A percentile compares a stretch with the other conserved stretches of the same genome.
These are phyloP conservation scores for Carcharodon carcharias DNA, from an alignment of 2,797 vertebrate species.

Conservation along the genomic window DNA sequence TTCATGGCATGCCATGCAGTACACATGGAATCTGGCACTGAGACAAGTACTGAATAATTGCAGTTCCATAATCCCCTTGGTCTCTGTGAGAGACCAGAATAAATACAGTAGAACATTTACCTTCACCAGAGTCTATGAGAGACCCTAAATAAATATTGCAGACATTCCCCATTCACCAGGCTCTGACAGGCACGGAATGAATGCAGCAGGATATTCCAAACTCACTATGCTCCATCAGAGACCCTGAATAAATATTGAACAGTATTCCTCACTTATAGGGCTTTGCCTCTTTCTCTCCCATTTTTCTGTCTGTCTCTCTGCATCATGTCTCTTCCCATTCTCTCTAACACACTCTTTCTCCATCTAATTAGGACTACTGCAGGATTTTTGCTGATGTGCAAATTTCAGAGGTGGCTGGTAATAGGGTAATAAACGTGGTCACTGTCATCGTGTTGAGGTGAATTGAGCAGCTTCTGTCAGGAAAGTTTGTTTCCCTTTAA, in stretches of 20 bases:
- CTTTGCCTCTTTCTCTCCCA: neutral
- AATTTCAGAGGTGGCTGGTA: neutral
- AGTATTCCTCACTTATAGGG: neutral
- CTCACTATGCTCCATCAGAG: neutral
- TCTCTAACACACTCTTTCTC: neutral
- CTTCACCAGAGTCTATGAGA: neutral
- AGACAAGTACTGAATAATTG: neutral
- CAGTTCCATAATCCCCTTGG: neutral
- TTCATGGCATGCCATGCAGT: neutral
- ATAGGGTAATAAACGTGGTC: neutral
- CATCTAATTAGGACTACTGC: neutral
- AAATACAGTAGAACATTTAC: neutral
- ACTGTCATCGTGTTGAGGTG: neutral
- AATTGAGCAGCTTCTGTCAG: no score
- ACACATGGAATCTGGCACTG: neutral
- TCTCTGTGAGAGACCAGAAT: neutral
- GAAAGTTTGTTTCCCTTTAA: neutral
- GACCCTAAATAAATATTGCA: neutral
- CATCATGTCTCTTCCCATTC: neutral
- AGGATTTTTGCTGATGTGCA: neutral
- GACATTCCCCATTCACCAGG: neutral
- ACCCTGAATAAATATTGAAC: neutral
- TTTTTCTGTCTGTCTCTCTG: neutral
- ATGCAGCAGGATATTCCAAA: neutral
- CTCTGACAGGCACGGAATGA: neutral